Evolutionary conservation across 1,140 invertebrate genomes (phyloP).

Genomic region (Tetramorium simillimum): DNA sequence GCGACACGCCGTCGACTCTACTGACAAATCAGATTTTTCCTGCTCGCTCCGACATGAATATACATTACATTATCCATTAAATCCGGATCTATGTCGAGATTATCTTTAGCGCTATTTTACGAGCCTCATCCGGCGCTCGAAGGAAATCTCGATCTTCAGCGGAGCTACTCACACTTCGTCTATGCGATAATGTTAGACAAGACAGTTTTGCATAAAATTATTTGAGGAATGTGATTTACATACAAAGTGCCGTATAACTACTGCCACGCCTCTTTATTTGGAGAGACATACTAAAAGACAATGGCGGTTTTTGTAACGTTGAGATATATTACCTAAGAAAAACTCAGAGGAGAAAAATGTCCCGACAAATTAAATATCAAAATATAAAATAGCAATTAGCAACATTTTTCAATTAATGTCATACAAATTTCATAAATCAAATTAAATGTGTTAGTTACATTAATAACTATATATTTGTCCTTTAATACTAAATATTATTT

Average conservation of each 20-base stretch:
- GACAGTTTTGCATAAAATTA: slow-evolving; percentile 34
- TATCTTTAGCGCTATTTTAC: slow-evolving; percentile 41
- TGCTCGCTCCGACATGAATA: neutral
- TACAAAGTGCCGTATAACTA: slow-evolving; percentile 4
- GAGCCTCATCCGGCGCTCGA: neutral
- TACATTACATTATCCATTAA: slow-evolving; percentile 10
- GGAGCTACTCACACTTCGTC: neutral
- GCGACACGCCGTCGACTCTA: neutral
- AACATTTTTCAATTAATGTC: neutral
- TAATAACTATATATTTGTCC: neutral
- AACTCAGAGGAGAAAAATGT: neutral
- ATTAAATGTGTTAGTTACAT: neutral
- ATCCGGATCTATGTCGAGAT: slow-evolving; percentile 13
- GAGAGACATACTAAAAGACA: neutral
- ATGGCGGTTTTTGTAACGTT: neutral
- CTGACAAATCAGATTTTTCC: slow-evolving; percentile 46
- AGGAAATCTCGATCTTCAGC: neutral
- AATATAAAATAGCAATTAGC: neutral
- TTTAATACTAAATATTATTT: neutral
- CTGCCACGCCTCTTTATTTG: neutral
- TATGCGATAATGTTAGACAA: slow-evolving; percentile 16
- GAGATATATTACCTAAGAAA: neutral
- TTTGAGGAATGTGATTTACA: slow-evolving; percentile 25
- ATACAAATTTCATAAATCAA: neutral
- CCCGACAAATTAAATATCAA: neutral